Conservation (phyloP, 2,797 vertebrate genomes). For the Alcedo atthis region DNA sequence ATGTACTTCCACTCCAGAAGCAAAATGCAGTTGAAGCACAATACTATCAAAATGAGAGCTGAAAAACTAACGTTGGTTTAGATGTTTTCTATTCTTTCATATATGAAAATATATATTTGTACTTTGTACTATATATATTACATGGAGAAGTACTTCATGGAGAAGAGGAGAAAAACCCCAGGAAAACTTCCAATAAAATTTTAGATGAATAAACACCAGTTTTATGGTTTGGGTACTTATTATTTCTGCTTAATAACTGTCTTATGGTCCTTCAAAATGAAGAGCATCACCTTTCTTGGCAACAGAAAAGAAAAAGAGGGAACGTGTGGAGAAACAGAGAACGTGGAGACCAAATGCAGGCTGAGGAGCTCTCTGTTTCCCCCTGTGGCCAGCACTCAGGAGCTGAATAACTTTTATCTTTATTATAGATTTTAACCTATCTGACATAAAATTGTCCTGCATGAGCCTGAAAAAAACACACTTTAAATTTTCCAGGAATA, state of each 20-base stretch:
- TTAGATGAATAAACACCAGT: not conserved
- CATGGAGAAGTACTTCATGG: not conserved
- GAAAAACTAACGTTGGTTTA: not conserved
- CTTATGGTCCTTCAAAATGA: not conserved
- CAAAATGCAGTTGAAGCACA: not conserved
- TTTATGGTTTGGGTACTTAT: not conserved
- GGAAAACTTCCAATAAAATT: not conserved
- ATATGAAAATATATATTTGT: not conserved
- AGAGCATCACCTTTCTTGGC: not conserved
- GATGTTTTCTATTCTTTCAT: constrained; percentile 14
- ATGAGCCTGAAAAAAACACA: not conserved
- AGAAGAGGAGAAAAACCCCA: not conserved
- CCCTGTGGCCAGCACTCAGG: not conserved
- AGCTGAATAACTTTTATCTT: not conserved
- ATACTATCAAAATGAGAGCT: not conserved
- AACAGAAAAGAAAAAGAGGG: not conserved
- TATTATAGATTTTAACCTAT: not conserved
- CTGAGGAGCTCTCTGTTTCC: not conserved
- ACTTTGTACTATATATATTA: not conserved
- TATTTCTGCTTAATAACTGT: not conserved
- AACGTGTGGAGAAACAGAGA: not conserved
- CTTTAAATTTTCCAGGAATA: not conserved
- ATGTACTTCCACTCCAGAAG: not conserved
- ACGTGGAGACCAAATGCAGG: not conserved
- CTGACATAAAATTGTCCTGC: not conserved